A percentile compares a stretch with the other conserved stretches of the same genome.
phyloP scores from a whole-genome alignment of 2,797 vertebrate species.

The Syndactyla subalaris region DNA sequence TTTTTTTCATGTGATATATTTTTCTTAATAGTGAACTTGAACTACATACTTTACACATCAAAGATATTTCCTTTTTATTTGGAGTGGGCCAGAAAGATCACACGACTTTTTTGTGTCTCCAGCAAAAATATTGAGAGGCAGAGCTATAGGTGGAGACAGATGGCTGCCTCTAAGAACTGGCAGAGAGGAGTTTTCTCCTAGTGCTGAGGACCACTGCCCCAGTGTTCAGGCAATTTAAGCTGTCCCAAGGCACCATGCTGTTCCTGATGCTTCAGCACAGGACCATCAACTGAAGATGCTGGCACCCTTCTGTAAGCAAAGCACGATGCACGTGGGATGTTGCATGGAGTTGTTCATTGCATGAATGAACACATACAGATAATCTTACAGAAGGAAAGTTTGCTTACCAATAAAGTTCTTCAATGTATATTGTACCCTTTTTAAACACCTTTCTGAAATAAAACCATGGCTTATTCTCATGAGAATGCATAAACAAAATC shows the following conservation, averaged over 20 bases:
- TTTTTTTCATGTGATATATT: neutral
- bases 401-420: neutral
- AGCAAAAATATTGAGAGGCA: neutral
- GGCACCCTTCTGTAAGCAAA: neutral
- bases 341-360: neutral
- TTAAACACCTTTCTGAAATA: neutral
- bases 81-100: neutral
- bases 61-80: neutral
- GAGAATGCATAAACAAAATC: neutral
- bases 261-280: neutral
- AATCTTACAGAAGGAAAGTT: neutral
- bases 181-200: neutral
- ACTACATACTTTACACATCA: neutral
- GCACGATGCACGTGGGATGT: accelerated
- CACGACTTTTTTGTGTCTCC: neutral
- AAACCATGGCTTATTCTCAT: neutral
- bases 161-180: neutral
- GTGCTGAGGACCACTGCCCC: neutral
- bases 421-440: neutral
- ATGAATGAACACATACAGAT: neutral
- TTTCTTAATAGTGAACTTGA: neutral
- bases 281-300: neutral
- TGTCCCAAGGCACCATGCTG: neutral
- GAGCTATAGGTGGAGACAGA: neutral
- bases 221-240: neutral